Conservation (phyloP, 1,140 invertebrate species). For the Battus philenor region DNA sequence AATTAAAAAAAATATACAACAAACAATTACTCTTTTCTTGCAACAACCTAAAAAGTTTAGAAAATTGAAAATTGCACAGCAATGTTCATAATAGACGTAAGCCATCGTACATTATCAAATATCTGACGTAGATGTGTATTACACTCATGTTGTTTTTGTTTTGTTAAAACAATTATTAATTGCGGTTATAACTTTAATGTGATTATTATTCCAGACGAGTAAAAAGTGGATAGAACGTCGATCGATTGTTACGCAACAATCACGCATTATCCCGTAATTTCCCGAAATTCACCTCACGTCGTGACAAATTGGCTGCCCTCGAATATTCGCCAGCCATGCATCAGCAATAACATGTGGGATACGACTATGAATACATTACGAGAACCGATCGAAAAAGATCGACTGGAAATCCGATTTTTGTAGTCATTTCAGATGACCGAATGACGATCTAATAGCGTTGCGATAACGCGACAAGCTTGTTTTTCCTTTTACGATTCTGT, state of each 20-base stretch:
- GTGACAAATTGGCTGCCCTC: constrained; percentile 45
- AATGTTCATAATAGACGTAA: too few relatives aligned
- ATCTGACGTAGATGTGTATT: too few relatives aligned
- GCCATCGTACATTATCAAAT: too few relatives aligned
- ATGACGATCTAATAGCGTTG: constrained; percentile 19
- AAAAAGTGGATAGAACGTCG: constrained; percentile 27
- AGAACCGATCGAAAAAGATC: constrained; percentile 37
- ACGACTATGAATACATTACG: constrained; percentile 54
- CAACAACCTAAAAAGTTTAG: too few relatives aligned
- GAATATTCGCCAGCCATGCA: constrained; percentile 39
- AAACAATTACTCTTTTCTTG: too few relatives aligned
- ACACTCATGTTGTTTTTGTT: too few relatives aligned
- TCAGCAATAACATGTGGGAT: constrained; percentile 42
- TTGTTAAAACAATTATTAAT: too few relatives aligned
- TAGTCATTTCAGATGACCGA: constrained; percentile 34
- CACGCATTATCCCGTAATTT: constrained; percentile 37
- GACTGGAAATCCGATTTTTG: constrained; percentile 38
- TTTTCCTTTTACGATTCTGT: too few relatives aligned
- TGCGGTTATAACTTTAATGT: too few relatives aligned
- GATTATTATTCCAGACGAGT: constrained; percentile 21
- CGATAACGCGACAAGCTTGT: too few relatives aligned
- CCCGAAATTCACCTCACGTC: constrained; percentile 45
- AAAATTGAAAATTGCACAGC: too few relatives aligned
- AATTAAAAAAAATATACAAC: too few relatives aligned
- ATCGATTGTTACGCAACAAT: constrained; percentile 35